Evolutionary conservation across 2,797 vertebrate species (phyloP), one percentile per base, ranked within the genome.

Genomic region (Pantherophis vulpinus): DNA sequence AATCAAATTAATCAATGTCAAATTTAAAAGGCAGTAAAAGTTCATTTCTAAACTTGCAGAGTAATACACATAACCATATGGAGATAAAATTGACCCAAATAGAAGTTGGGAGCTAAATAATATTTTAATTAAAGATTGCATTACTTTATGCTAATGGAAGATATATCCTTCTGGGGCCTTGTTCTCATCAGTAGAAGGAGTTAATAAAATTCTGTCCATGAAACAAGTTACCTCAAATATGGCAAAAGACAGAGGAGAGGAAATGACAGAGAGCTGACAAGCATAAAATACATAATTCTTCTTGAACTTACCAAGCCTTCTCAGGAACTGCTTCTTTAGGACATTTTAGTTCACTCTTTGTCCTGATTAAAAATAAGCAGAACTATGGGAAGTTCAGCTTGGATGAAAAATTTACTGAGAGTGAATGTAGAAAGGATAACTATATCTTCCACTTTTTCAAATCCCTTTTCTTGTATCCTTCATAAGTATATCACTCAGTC

Each of bases 231-330:
- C 70, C 16, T 37, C 32, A 74, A 37, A 74, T 74, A 74, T 74
- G 70, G n/a, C 32, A 74, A 74, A 9, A 37, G 70, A 37, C n/a
- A 37, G 70, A 74, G 32, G 70, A 74, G 32, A 37, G 16, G 32
- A 74, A 74, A 74, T 9, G 70, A 42, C 16, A 79, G 70, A 74
- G 32, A 79, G 32, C 16, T 23, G 32, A 79, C 32, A 74, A 37
- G 70, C 70, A 42, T 79, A 79, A 79, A 42, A 79, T 79, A 79
- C 70, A 37, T 37, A 74, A 74, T 79, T 20, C 32, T 79, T 79
- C 70, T 79, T 79, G 18, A 79, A 32, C 4, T 42, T 42, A 79
- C 74, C 74, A 79, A 79, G 18, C 94, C 93, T 94, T 95, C 83
- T 59, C 11, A 13, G 74, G 18, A 79, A 79, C 18, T 79, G 74